Evolutionary conservation across 2,113 vertebrate species (phyloP).

Genomic region (Cyanoliseus patagonus): DNA sequence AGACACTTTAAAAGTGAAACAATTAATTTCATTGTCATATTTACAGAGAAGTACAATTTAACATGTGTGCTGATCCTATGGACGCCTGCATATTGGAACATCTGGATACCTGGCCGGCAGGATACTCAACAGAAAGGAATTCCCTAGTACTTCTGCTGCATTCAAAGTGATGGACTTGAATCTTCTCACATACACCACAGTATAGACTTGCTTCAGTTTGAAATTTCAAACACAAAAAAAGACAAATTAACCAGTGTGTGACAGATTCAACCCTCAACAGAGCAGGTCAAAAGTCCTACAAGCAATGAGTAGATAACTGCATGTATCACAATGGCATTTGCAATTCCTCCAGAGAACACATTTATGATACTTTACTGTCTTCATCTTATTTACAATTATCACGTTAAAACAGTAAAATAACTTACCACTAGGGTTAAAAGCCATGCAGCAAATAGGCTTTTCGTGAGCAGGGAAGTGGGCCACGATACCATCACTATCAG

Average conservation of each 20-base stretch:
- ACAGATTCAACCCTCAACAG: neutral
- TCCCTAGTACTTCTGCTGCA: neutral
- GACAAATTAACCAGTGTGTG: neutral
- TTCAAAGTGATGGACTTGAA: neutral
- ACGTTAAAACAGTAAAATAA: neutral
- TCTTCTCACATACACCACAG: neutral
- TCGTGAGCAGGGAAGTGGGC: slow-evolving; percentile 98
- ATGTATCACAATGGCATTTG: accelerated
- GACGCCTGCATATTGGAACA: neutral
- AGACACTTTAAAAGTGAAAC: neutral
- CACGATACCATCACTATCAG: slow-evolving; percentile 93
- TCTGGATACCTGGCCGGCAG: neutral
- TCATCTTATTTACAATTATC: neutral
- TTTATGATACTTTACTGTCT: neutral
- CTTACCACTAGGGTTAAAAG: slow-evolving; percentile 97
- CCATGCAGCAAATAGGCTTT: slow-evolving; percentile 98
- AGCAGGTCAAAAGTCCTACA: neutral
- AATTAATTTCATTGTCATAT: neutral
- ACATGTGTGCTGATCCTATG: neutral
- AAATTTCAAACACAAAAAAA: neutral
- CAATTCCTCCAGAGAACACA: neutral
- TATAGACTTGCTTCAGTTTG: accelerated
- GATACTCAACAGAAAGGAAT: neutral
- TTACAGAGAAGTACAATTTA: neutral
- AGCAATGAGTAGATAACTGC: neutral